These are phyloP conservation scores for Sphinx pinastri DNA, from an alignment of 2,888 invertebrate species.

Conservation along the genomic window DNA sequence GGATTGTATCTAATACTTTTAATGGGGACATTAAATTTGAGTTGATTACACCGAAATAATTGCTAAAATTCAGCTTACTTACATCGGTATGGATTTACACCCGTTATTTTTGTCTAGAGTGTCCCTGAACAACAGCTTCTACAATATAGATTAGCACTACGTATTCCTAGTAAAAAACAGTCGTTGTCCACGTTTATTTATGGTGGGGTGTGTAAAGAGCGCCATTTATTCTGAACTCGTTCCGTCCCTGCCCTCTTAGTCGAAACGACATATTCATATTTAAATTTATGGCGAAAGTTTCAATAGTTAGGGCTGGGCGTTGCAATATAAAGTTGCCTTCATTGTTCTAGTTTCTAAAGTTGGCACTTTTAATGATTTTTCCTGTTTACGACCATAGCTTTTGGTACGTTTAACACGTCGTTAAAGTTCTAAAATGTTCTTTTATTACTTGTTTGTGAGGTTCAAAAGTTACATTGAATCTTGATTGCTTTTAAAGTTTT, in stretches of 20 bases:
- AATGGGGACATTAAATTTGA: no score
- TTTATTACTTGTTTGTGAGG: neutral
- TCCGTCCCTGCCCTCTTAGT: constrained; percentile 45
- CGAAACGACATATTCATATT: constrained; percentile 77
- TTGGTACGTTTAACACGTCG: constrained; percentile 11
- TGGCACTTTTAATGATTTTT: constrained; percentile 43
- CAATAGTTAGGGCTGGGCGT: constrained; percentile 64
- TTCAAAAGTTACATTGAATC: constrained; percentile 29
- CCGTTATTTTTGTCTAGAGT: no score
- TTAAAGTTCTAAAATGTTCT: neutral
- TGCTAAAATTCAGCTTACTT: no score
- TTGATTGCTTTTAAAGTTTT: neutral
- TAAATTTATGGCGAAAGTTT: constrained; percentile 75
- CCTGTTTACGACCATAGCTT: constrained; percentile 32
- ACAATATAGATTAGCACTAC: no score
- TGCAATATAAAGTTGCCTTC: constrained; percentile 63
- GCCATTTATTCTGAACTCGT: constrained; percentile 28
- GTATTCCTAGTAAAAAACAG: neutral
- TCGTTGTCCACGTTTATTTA: constrained; percentile 20
- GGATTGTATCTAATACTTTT: no score
- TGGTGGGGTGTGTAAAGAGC: constrained; percentile 20
- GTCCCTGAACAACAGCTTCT: no score
- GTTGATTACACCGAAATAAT: no score
- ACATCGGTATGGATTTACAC: no score
- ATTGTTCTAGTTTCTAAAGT: constrained; percentile 60